Evolutionary conservation across 2,888 invertebrate species (phyloP).

Genomic region (Fragum fragum): DNA sequence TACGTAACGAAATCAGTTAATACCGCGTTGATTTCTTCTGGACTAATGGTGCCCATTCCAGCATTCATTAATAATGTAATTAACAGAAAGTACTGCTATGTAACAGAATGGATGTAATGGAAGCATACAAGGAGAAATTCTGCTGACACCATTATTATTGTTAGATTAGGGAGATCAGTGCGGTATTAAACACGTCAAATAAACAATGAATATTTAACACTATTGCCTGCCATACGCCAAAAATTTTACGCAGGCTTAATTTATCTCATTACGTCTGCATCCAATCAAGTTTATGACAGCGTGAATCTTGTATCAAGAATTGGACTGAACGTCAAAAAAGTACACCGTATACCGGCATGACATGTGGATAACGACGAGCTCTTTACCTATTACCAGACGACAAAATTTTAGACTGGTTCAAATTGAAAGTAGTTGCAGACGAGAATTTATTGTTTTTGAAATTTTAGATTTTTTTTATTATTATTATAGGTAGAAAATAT

Average conservation of each 20-base stretch:
- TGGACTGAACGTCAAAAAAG: too few relatives aligned
- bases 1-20: constrained; percentile 57
- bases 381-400: too few relatives aligned
- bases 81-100: constrained; percentile 29
- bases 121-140: neutral
- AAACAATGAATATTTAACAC: constrained; percentile 30
- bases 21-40: constrained; percentile 25
- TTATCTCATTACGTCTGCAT: constrained; percentile 18
- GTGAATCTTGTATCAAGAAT: neutral
- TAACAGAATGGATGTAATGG: constrained; percentile 30
- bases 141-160: constrained; percentile 27
- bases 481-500: too few relatives aligned
- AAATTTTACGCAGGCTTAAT: constrained; percentile 23
- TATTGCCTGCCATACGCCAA: constrained; percentile 16
- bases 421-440: too few relatives aligned
- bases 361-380: too few relatives aligned
- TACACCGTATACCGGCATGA: too few relatives aligned
- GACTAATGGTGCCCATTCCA: constrained; percentile 27
- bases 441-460: too few relatives aligned
- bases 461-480: too few relatives aligned
- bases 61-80: constrained; percentile 34
- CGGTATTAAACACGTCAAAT: constrained; percentile 23
- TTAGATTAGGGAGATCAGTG: neutral
- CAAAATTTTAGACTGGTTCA: too few relatives aligned
- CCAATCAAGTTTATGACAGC: constrained; percentile 26